phyloP scores from a whole-genome alignment of 1,140 invertebrate genomes.

The Mya arenaria region DNA sequence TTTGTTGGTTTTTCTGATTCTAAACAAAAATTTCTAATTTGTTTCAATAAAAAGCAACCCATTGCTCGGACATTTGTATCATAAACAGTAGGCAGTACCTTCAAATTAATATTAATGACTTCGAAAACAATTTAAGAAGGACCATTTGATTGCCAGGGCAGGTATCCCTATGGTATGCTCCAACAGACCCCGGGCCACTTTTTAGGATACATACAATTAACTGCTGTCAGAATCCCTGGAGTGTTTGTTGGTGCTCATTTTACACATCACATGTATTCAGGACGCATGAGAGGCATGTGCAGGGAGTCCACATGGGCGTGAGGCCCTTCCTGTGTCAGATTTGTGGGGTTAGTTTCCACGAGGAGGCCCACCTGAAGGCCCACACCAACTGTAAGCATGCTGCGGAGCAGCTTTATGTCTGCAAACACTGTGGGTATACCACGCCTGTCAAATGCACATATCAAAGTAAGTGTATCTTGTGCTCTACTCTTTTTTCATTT shows the following conservation, averaged over 20 bases:
- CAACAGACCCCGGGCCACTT: neutral
- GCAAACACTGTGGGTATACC: conserved; percentile 65
- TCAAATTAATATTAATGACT: too few relatives aligned
- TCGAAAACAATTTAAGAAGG: too few relatives aligned
- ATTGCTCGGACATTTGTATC: too few relatives aligned
- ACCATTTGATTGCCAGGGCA: too few relatives aligned
- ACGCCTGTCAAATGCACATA: conserved; percentile 67
- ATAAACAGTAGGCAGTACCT: too few relatives aligned
- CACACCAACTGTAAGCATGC: conserved; percentile 63
- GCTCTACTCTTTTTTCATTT: too few relatives aligned
- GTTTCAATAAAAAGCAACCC: too few relatives aligned
- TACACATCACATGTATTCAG: conserved; percentile 46
- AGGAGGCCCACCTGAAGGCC: conserved; percentile 61
- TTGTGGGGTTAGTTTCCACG: conserved; percentile 67
- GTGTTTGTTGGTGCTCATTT: neutral
- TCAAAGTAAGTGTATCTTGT: conserved; percentile 64
- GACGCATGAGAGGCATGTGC: conserved; percentile 65
- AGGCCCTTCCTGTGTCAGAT: conserved; percentile 71
- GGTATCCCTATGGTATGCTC: too few relatives aligned
- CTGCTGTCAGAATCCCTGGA: neutral
- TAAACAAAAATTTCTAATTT: too few relatives aligned
- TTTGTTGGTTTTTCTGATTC: too few relatives aligned
- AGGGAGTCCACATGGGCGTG: conserved; percentile 67
- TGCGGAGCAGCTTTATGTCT: conserved; percentile 59
- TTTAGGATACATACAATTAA: neutral